Percentiles rank a stretch among this genome's conserved stretches.
Evolutionary conservation across 2,888 invertebrate species (phyloP).

Genomic region (Sicus ferrugineus): DNA sequence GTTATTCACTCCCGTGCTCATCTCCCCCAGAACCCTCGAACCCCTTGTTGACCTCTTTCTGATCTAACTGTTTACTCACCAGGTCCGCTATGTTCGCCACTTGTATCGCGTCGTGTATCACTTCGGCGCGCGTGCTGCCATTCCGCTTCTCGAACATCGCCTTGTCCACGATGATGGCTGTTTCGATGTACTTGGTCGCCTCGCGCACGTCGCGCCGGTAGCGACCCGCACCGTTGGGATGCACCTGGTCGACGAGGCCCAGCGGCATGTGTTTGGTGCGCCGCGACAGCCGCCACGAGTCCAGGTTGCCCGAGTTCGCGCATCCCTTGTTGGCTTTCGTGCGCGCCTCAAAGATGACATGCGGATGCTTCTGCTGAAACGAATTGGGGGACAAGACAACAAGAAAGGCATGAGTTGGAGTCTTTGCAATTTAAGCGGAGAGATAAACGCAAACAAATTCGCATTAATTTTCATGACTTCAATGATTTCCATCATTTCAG

Average conservation of each 20-base stretch:
- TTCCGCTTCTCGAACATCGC: slow-evolving; percentile 95
- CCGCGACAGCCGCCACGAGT: slow-evolving; percentile 75
- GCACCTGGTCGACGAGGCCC: slow-evolving; percentile 61
- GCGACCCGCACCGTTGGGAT: slow-evolving; percentile 64
- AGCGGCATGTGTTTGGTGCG: slow-evolving; percentile 68
- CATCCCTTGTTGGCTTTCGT: slow-evolving; percentile 91
- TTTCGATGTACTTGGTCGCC: slow-evolving; percentile 93
- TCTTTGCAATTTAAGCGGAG: too few relatives aligned
- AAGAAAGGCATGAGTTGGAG: slow-evolving; percentile 32
- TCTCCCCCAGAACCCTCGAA: too few relatives aligned
- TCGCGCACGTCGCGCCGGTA: slow-evolving; percentile 83
- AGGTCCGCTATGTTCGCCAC: slow-evolving; percentile 97
- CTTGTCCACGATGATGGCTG: slow-evolving; percentile 94
- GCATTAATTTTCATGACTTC: background rate
- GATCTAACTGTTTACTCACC: slow-evolving; percentile 70
- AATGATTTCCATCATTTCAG: too few relatives aligned
- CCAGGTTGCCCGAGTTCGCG: slow-evolving; percentile 80
- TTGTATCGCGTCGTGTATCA: slow-evolving; percentile 94
- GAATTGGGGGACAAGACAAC: slow-evolving; percentile 53
- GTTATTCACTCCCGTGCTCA: too few relatives aligned
- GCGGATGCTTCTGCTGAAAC: slow-evolving; percentile 95
- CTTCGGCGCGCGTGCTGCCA: slow-evolving; percentile 85
- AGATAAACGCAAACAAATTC: background rate
- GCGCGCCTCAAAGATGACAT: slow-evolving; percentile 95
- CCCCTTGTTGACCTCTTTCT: background rate